phyloP scores from a whole-genome alignment of 1,140 invertebrate species.

The Drosophila kurseongensis region DNA sequence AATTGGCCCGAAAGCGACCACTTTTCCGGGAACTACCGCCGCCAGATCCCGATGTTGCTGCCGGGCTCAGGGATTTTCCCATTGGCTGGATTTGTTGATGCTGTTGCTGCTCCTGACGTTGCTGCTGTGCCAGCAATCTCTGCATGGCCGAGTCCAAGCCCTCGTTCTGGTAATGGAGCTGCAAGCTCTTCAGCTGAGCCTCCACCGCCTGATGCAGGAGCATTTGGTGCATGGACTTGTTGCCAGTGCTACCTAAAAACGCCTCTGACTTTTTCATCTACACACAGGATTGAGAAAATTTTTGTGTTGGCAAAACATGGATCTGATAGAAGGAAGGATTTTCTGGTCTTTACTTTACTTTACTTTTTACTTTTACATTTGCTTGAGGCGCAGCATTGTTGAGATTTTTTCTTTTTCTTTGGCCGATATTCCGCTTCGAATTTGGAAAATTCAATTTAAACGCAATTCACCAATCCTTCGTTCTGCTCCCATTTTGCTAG shows the following conservation, averaged over 20 bases:
- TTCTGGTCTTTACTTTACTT: constrained; percentile 46
- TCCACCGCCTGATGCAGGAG: constrained; percentile 70
- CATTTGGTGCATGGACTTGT: constrained; percentile 69
- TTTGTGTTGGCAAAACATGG: constrained; percentile 52
- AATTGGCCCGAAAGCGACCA: constrained; percentile 87
- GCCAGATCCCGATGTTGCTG: constrained; percentile 1
- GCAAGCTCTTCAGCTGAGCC: constrained; percentile 63
- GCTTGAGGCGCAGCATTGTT: constrained; percentile 69
- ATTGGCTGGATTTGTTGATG: constrained; percentile 6
- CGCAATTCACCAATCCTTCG: constrained; percentile 71
- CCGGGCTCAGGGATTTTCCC: constrained; percentile 7
- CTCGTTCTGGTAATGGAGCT: constrained; percentile 66
- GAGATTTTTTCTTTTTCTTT: constrained; percentile 84
- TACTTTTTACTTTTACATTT: constrained; percentile 13
- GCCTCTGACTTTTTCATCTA: constrained; percentile 68
- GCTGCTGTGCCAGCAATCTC: constrained; percentile 68
- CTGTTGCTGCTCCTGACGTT: constrained; percentile 52
- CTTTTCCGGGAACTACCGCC: constrained; percentile 85
- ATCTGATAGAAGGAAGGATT: constrained; percentile 82
- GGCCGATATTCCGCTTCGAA: constrained; percentile 76
- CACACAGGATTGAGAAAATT: constrained; percentile 60
- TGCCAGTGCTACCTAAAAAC: constrained; percentile 43
- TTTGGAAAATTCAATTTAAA: constrained; percentile 48
- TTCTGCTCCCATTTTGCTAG: constrained; percentile 60
- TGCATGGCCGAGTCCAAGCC: constrained; percentile 64